A percentile compares a stretch with the other conserved stretches of the same genome.
phyloP scores from a whole-genome alignment of 2,888 invertebrate species.

The Macaria liturata region DNA sequence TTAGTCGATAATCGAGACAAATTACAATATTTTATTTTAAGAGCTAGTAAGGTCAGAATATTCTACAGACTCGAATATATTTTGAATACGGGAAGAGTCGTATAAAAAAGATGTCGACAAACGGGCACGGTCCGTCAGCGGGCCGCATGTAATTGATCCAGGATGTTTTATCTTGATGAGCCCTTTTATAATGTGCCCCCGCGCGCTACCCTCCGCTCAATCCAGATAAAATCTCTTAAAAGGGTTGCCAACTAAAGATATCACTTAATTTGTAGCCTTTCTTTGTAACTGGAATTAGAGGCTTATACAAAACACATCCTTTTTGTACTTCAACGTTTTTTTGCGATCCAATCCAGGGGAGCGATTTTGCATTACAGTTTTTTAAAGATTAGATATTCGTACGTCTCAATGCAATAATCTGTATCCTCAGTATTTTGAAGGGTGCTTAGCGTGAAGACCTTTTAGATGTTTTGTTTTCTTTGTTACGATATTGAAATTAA shows the following conservation, averaged over 20 bases:
- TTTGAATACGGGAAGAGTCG: constrained; percentile 47
- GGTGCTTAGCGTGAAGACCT: constrained; percentile 57
- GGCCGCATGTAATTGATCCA: constrained; percentile 80
- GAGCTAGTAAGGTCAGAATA: constrained; percentile 33
- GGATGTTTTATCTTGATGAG: constrained; percentile 80
- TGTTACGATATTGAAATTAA: constrained; percentile 62
- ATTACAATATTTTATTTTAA: constrained; percentile 2
- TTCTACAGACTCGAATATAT: constrained; percentile 40
- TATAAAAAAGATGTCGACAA: constrained; percentile 59
- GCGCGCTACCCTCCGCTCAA: constrained; percentile 75
- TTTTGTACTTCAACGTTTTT: constrained; percentile 57
- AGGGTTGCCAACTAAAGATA: constrained; percentile 82
- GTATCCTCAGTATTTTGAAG: constrained; percentile 55
- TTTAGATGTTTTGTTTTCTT: constrained; percentile 63
- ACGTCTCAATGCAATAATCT: constrained; percentile 63
- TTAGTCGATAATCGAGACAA: not conserved
- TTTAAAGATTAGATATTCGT: constrained; percentile 62
- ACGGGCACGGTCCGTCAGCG: constrained; percentile 73
- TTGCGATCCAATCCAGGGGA: constrained; percentile 38
- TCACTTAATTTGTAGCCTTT: constrained; percentile 82
- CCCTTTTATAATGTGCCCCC: constrained; percentile 75
- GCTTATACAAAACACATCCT: constrained; percentile 61
- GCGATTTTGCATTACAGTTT: constrained; percentile 61
- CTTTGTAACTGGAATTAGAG: constrained; percentile 74
- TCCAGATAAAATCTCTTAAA: constrained; percentile 78